These are phyloP conservation scores for Tetheella fluctuosa DNA, from an alignment of 2,888 invertebrate species.

Conservation along the genomic window DNA sequence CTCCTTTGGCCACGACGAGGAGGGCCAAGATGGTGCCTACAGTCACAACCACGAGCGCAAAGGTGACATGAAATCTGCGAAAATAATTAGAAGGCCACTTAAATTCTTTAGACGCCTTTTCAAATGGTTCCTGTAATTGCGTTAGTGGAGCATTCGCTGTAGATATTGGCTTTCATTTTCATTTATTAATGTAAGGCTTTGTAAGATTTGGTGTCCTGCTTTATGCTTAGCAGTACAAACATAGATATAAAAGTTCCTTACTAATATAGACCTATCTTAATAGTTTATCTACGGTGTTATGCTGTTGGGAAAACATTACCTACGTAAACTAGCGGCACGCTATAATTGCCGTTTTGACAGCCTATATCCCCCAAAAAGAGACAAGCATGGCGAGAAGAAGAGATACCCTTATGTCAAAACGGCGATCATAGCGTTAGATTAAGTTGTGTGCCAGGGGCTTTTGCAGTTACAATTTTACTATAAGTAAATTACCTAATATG, in stretches of 20 bases:
- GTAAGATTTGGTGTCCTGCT: not conserved
- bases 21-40: slow-evolving; percentile 74
- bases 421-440: no score
- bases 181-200: no score
- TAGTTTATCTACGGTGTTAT: not conserved
- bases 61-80: slow-evolving; percentile 60
- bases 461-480: not conserved
- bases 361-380: no score
- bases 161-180: slow-evolving; percentile 20
- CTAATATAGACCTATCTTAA: not conserved
- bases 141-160: not conserved
- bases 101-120: slow-evolving; percentile 56
- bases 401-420: no score
- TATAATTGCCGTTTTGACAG: no score
- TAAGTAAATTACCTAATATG: not conserved
- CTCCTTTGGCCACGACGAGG: slow-evolving; percentile 85
- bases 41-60: slow-evolving; percentile 67
- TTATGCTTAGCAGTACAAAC: not conserved
- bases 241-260: not conserved
- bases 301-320: no score
- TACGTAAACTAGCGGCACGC: no score
- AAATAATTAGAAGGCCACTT: slow-evolving; percentile 54
- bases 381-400: no score
- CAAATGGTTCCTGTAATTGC: slow-evolving; percentile 50
- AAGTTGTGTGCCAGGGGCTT: no score